Evolutionary conservation across 2,888 invertebrate genomes (phyloP), one percentile per base, ranked within the genome.

Genomic region (Trichopoda pennipes): DNA sequence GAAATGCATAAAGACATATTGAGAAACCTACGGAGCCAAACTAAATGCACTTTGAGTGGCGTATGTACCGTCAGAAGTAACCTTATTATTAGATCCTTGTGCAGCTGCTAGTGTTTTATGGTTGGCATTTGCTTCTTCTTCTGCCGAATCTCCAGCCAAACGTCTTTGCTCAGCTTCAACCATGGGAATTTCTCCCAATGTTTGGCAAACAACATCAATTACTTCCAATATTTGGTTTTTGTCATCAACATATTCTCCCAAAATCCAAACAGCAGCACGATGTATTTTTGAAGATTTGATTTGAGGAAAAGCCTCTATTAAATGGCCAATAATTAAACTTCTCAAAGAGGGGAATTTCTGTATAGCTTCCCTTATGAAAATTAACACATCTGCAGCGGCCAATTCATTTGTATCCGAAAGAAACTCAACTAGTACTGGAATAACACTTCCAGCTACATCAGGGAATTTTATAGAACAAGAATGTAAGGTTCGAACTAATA

Each of bases 51-150:
- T 98, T 92, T 99, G 99, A 4, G 98, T 96, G 32, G 99, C 99
- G 91, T 99, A 99, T 0, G 99, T 99, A 21, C 99, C 99, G 92
- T 99, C 99, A 44, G 99, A 99, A 58, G 99, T 99, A 53, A 99
- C 98, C 80, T 91, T 91, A 64, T 89, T 91, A 80, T 85, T 90
- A 44, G 89, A 85, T 32, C 85, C 81, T 12, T 76, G 69, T 8
- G 73, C 56, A 9, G 61, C 49, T 28, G 79, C 28, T 53, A 51
- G 32, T 19, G 72, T 44, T 16, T 63, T 68, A 7, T 81, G 68
- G 17, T 84, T 81, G 8, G 68, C 38, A 23, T 81, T 75, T 3
- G 53, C n/a, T 7, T 86, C 88, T 68, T 94, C 94, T 21, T 93
- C 92, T 8, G 93, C 90, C 85, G 92, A 92, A 61, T 95, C 95